Conservation (phyloP, 2,797 vertebrate genomes). For the Galaxias olidus region DNA sequence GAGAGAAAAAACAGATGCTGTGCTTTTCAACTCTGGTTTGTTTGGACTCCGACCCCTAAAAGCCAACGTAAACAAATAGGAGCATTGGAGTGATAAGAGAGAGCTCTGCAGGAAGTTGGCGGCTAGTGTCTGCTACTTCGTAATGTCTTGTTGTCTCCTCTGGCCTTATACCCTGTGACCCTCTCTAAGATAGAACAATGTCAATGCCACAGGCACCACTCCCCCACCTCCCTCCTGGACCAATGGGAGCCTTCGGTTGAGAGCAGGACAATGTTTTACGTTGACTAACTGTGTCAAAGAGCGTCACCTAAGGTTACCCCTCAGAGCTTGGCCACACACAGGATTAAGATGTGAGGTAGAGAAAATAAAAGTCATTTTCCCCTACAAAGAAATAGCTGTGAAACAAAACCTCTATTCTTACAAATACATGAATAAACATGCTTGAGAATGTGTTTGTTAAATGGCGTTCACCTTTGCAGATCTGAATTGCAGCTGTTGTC, state of each 20-base stretch:
- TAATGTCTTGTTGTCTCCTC: constrained; percentile 42
- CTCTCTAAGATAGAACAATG: constrained; percentile 50
- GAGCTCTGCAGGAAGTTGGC: constrained; percentile 54
- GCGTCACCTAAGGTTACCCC: neutral
- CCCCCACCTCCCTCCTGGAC: constrained; percentile 28
- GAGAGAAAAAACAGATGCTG: constrained; percentile 62
- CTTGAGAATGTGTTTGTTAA: no score
- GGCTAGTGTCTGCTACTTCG: constrained; percentile 54
- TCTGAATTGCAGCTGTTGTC: neutral
- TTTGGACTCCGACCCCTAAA: constrained; percentile 66
- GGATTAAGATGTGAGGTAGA: no score
- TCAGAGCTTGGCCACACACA: no score
- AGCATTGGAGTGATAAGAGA: constrained; percentile 69
- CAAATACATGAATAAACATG: no score
- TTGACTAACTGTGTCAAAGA: constrained; percentile 1
- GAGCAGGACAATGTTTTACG: constrained; percentile 7
- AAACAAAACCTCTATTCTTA: no score
- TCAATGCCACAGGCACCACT: constrained; percentile 40
- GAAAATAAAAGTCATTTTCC: no score
- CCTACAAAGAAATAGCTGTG: no score
- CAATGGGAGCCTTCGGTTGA: constrained; percentile 26
- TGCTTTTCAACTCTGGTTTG: constrained; percentile 36
- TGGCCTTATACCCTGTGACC: constrained; percentile 50
- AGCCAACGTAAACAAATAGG: constrained; percentile 74
- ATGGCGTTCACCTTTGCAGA: neutral